Base-by-base conservation (phyloP, 2,113 vertebrate species). In the Phoenicopterus ruber region DNA sequence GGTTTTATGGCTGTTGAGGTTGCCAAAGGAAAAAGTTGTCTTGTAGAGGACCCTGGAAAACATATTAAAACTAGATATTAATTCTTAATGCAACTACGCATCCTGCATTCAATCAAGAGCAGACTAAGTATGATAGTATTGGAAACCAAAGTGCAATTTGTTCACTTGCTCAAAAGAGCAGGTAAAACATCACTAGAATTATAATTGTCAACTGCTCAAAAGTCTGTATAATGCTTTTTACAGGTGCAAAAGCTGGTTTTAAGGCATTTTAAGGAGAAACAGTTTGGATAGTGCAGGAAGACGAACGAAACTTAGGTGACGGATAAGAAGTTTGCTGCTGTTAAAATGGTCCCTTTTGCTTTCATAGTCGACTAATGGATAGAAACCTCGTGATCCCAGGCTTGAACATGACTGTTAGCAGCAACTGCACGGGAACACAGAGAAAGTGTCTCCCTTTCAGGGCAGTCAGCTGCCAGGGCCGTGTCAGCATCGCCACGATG, bases 11-110 rank as follows among this genome's bases (percentile, higher is more conserved):
- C 81, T 7, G 17, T 24, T 57, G 66, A 91, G 52, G 59, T 38
- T 95, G 86, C 92, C 79, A 87, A 94, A 94, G 61, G 86, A 92
- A 92, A 88, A 90, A 76, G 61, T 57, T 72, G 49, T 72, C n/a
- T 79, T 61, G 36, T 49, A 29, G 61, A 94, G 40, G 69, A 52
- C 61, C 55, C 86, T 93, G 92, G 66, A 82, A 96, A 95, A 87
- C 19, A 31, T 76, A 93, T 91, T 91, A 91, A 94, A 92, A 84
- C 36, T 86, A 62, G 50, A n/a, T 93, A 89, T 89, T 93, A 82
- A 82, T 95, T 93, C 86, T 92, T 96, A 91, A 94, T 91, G 73
- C 44, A 91, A 61, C 69, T 72, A 40, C 0, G 0, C 57, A 92
- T 86, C 31, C 83, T 89, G 72, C 57, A 79, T 90, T 92, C 80